Evolutionary conservation across 2,888 invertebrate species (phyloP).

Genomic region (Noctua pronuba): DNA sequence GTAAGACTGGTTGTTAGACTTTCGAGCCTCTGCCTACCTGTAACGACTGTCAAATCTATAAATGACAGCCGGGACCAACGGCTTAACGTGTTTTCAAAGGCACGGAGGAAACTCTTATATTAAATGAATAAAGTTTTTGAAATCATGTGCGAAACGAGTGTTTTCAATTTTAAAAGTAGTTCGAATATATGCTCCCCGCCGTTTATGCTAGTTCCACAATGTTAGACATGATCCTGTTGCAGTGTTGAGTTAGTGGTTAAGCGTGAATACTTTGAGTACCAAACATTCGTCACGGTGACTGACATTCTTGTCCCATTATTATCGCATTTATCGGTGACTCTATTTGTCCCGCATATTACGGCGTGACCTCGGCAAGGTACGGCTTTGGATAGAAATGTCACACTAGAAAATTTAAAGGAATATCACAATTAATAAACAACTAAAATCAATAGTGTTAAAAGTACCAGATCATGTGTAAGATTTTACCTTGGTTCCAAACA

Average conservation of each 20-base stretch:
- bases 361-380: background rate
- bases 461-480: background rate
- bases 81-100: no score
- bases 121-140: background rate
- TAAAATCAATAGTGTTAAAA: background rate
- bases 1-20: no score
- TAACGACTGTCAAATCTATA: no score
- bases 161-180: background rate
- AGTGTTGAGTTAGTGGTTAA: conserved; percentile 13
- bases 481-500: background rate
- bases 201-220: background rate
- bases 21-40: no score
- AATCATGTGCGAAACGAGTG: background rate
- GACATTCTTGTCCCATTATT: conserved; percentile 27
- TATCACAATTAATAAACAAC: background rate
- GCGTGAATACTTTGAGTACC: conserved; percentile 24
- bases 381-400: background rate
- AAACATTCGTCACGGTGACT: conserved; percentile 31
- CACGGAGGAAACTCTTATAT: no score
- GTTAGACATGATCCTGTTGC: conserved; percentile 16
- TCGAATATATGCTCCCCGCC: background rate
- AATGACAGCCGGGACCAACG: no score
- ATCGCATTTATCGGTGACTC: conserved; percentile 20
- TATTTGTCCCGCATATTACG: conserved; percentile 5
- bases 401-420: background rate